phyloP scores from a whole-genome alignment of 2,113 vertebrate species.

The Bos javanicus region DNA sequence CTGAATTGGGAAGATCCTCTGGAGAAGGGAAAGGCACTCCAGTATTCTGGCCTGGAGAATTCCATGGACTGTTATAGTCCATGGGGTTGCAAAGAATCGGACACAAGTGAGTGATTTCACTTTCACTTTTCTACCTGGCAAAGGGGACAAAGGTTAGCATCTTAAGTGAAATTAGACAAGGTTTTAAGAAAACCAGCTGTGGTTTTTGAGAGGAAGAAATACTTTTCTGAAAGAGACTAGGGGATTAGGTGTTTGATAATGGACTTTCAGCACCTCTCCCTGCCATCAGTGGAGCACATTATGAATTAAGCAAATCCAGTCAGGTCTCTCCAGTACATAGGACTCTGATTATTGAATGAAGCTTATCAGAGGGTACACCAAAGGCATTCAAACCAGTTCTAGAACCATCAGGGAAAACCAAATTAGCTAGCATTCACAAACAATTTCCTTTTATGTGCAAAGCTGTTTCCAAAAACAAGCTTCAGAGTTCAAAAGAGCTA shows the following conservation, averaged over 20 bases:
- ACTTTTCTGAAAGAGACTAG: neutral
- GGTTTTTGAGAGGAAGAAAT: neutral
- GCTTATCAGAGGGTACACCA: neutral
- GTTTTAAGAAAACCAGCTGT: neutral
- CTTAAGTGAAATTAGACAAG: neutral
- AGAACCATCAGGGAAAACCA: neutral
- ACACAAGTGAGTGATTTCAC: neutral
- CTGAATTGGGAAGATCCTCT: neutral
- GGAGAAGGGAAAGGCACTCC: neutral
- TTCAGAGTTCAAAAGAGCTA: conserved; percentile 21
- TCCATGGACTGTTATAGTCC: neutral
- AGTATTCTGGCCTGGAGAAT: neutral
- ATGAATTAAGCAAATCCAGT: neutral
- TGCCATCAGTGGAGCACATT: neutral
- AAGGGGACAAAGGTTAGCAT: neutral
- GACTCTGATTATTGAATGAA: neutral
- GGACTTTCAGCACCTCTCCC: neutral
- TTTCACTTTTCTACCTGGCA: neutral
- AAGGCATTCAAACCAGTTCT: neutral
- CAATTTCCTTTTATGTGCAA: neutral
- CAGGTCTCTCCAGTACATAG: neutral
- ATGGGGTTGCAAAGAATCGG: neutral
- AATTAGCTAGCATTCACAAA: conserved; percentile 10
- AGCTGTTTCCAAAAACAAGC: neutral
- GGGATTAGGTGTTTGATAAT: neutral